These are phyloP conservation scores for Sander vitreus DNA, from an alignment of 2,113 vertebrate genomes.

Conservation along the genomic window DNA sequence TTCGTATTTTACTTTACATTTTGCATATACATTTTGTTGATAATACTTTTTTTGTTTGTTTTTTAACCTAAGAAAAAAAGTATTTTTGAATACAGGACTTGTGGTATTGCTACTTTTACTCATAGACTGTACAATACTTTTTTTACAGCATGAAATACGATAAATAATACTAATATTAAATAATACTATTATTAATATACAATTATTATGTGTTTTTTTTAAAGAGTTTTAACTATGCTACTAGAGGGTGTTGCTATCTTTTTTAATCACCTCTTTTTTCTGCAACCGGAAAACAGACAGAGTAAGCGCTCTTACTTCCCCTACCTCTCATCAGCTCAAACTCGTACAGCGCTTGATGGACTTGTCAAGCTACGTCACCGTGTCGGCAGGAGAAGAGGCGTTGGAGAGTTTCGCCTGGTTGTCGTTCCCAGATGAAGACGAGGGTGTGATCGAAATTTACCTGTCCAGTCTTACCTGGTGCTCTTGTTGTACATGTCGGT, in stretches of 20 bases:
- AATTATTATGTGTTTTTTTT: neutral
- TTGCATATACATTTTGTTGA: too few species aligned
- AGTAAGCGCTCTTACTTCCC: slow-evolving; percentile 54
- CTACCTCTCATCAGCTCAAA: slow-evolving; percentile 1
- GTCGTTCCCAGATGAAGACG: slow-evolving; percentile 67
- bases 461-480: slow-evolving; percentile 63
- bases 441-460: slow-evolving; percentile 76
- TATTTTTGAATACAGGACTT: neutral
- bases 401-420: slow-evolving; percentile 59
- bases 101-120: neutral
- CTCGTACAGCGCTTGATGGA: slow-evolving; percentile 40
- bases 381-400: slow-evolving; percentile 34
- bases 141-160: too few species aligned
- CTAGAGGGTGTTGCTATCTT: neutral
- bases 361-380: slow-evolving; percentile 67
- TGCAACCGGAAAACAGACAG: neutral
- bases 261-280: neutral
- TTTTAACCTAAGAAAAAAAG: neutral
- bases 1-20: too few species aligned
- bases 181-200: neutral
- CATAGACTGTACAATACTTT: too few species aligned
- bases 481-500: slow-evolving; percentile 1
- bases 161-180: neutral
- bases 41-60: too few species aligned
- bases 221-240: neutral